Evolutionary conservation across 2,888 invertebrate genomes (phyloP).

Genomic region (Ditylenchus weischeri): DNA sequence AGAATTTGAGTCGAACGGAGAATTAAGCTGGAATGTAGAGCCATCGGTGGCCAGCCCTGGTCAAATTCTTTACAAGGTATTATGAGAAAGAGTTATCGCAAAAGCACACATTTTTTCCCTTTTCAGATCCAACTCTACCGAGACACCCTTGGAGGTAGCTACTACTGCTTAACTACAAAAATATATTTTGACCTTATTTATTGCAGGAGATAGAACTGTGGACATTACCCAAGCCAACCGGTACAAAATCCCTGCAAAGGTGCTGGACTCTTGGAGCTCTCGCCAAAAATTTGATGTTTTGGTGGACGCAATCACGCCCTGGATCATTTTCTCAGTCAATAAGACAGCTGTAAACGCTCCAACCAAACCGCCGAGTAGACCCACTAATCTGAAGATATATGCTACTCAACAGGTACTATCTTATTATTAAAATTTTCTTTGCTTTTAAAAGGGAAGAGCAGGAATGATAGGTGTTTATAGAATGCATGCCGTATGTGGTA

Average conservation of each 20-base stretch:
- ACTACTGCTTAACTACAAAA: too few relatives aligned
- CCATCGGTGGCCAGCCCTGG: constrained; percentile 31
- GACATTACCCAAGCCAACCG: constrained; percentile 39
- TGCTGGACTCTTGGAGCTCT: constrained; percentile 49
- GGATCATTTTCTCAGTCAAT: constrained; percentile 44
- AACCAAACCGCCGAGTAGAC: constrained; percentile 53
- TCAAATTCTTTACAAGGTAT: constrained; percentile 40
- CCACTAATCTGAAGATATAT: constrained; percentile 45
- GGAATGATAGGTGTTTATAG: too few relatives aligned
- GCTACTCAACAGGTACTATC: constrained; percentile 53
- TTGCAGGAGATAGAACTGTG: constrained; percentile 31
- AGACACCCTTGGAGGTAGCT: constrained; percentile 28
- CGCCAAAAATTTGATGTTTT: constrained; percentile 53
- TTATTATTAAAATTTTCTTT: too few relatives aligned
- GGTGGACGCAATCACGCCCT: constrained; percentile 49
- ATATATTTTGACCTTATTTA: too few relatives aligned
- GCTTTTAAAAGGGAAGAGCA: too few relatives aligned
- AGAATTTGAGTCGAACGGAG: constrained; percentile 22
- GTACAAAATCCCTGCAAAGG: constrained; percentile 39
- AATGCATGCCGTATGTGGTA: too few relatives aligned
- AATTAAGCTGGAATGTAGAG: constrained; percentile 42
- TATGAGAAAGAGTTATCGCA: too few relatives aligned
- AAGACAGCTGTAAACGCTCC: constrained; percentile 51
- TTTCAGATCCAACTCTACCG: constrained; percentile 29
- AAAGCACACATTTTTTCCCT: background rate